Evolutionary conservation across 2,113 vertebrate genomes (phyloP).

Genomic region (Pseudorectes ferrugineus): DNA sequence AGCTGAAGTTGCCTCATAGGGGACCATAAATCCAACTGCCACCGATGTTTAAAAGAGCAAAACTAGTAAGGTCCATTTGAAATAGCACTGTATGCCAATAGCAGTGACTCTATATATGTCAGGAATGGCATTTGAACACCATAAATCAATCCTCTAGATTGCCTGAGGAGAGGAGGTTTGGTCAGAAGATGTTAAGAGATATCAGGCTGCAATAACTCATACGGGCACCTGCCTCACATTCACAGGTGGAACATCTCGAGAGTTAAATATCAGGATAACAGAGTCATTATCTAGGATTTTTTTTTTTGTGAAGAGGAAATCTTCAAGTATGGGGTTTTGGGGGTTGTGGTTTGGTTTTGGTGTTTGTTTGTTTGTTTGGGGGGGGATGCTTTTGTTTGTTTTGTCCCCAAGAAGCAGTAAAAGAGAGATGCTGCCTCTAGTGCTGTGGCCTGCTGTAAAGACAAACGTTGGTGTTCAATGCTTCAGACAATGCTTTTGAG

Average conservation of each 20-base stretch:
- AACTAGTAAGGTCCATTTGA: neutral
- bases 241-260: neutral
- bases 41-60: neutral
- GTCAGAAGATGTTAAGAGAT: neutral
- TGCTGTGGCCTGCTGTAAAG: neutral
- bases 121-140: neutral
- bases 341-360: too few relatives aligned
- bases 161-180: neutral
- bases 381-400: neutral
- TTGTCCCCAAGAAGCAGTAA: neutral
- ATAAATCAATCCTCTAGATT: neutral
- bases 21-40: neutral
- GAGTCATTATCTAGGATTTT: neutral
- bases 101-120: neutral
- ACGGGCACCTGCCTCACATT: neutral
- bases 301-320: neutral
- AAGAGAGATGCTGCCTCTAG: neutral
- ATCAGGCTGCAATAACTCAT: neutral
- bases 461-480: fast-evolving
- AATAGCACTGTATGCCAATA: neutral
- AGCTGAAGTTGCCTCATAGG: neutral
- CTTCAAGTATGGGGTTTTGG: neutral
- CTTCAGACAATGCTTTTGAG: neutral
- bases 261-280: neutral
- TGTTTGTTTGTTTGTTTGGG: neutral